A percentile compares a stretch with the other conserved stretches of the same genome.
These are phyloP conservation scores for Blastobasis adustella DNA, from an alignment of 2,888 invertebrate species.

Conservation along the genomic window DNA sequence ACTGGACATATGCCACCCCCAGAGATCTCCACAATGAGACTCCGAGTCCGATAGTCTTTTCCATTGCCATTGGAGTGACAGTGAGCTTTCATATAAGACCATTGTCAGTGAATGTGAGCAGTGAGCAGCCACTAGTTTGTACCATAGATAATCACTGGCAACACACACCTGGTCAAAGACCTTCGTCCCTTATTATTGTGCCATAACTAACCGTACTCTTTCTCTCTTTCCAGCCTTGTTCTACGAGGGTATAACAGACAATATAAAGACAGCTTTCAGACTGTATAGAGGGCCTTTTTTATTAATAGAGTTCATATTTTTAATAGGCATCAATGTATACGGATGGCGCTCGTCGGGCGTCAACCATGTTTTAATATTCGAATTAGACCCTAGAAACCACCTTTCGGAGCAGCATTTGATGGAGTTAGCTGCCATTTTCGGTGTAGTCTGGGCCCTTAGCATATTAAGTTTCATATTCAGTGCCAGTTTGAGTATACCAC, in stretches of 20 bases:
- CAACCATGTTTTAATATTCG: slow-evolving; percentile 98
- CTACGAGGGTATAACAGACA: slow-evolving; percentile 80
- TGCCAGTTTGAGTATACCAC: slow-evolving; percentile 89
- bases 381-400: slow-evolving; percentile 96
- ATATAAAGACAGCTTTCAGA: slow-evolving; percentile 90
- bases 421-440: slow-evolving; percentile 94
- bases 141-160: no score
- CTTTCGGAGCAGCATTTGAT: slow-evolving; percentile 95
- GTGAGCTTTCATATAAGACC: no score
- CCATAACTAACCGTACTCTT: neutral
- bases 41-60: no score
- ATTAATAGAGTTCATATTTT: slow-evolving; percentile 92
- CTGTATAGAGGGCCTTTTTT: slow-evolving; percentile 96
- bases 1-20: no score
- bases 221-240: slow-evolving; percentile 79
- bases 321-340: slow-evolving; percentile 97
- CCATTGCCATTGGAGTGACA: no score
- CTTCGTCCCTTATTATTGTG: no score
- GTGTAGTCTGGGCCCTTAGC: slow-evolving; percentile 95
- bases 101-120: no score
- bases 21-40: no score
- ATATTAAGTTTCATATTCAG: slow-evolving; percentile 88
- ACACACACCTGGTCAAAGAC: no score
- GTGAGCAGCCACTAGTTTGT: no score
- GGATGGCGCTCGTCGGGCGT: slow-evolving; percentile 98